These are phyloP conservation scores for Rhea pennata DNA, from an alignment of 2,113 vertebrate genomes.

Conservation along the genomic window DNA sequence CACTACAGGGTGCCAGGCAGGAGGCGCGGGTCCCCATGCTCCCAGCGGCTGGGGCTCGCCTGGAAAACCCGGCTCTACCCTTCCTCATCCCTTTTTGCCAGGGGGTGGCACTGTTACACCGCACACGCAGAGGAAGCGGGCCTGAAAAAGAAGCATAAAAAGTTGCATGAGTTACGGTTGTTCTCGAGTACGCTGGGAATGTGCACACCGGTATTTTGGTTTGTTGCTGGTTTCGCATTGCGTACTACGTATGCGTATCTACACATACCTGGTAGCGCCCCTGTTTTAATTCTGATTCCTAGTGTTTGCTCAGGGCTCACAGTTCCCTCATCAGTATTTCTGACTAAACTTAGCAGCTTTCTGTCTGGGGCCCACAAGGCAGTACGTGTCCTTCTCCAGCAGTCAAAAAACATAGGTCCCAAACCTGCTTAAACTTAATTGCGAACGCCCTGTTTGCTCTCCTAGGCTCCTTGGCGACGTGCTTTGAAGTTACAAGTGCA, in stretches of 20 bases:
- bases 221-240: neutral
- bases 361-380: neutral
- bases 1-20: accelerated
- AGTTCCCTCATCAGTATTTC: accelerated
- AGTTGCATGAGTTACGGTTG: accelerated
- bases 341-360: neutral
- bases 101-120: neutral
- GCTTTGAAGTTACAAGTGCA: neutral
- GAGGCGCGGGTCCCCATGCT: neutral
- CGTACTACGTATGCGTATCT: neutral
- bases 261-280: neutral
- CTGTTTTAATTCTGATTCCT: accelerated
- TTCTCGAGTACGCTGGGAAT: neutral
- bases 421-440: neutral
- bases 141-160: too few relatives aligned
- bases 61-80: neutral
- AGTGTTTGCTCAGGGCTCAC: accelerated
- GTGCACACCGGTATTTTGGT: accelerated
- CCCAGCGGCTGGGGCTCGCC: neutral
- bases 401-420: neutral
- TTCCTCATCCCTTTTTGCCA: neutral
- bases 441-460: neutral
- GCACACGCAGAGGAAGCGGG: neutral
- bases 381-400: accelerated
- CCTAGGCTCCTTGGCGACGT: too few relatives aligned